Evolutionary conservation across 2,797 vertebrate species (phyloP), one percentile per base, ranked within the genome.

Genomic region (Vireo griseus): DNA sequence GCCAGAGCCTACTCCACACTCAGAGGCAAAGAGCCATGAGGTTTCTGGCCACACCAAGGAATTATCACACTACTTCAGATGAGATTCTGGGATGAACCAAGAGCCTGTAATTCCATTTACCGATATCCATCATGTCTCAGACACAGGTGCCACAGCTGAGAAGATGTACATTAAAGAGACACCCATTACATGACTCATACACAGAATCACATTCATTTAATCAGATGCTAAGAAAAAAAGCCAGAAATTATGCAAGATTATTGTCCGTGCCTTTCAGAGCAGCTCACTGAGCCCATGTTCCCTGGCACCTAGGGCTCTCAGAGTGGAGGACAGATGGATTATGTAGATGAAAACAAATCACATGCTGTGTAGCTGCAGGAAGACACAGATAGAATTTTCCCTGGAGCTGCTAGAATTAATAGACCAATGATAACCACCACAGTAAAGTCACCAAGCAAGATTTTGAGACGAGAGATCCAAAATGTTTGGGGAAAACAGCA

Each of bases 321-420:
- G 42, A 74, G 1, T 12, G 5, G 47, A 40, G 71, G 63, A 93
- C 85, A 95, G 93, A 95, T 90, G 87, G 94, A 86, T 96, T 96
- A 94, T 84, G 63, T n/a, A 96, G 92, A 96, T 94, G 81, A 95
- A 84, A 85, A 91, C 80, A 95, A 92, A 84, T 86, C 72, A 88
- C 39, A 90, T 31, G 80, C 72, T 1, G 0, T 33, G 66, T 69
- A 95, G 74, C 89, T 81, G 62, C 82, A 81, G 77, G 76, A 90
- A 95, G 52, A 74, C 45, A 21, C 22, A 90, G 75, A 44, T 0
- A 90, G 88, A 79, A 86, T 93, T 95, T 94, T 63, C 91, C 89
- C 89, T 76, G 72, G 81, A 94, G 95, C 87, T 88, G 59, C 55
- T 80, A 58, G 57, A 93, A 95, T 92, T 95, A 96, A 94, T 54